Evolutionary conservation across 2,797 vertebrate genomes (phyloP).

Genomic region (Spinus pinus): DNA sequence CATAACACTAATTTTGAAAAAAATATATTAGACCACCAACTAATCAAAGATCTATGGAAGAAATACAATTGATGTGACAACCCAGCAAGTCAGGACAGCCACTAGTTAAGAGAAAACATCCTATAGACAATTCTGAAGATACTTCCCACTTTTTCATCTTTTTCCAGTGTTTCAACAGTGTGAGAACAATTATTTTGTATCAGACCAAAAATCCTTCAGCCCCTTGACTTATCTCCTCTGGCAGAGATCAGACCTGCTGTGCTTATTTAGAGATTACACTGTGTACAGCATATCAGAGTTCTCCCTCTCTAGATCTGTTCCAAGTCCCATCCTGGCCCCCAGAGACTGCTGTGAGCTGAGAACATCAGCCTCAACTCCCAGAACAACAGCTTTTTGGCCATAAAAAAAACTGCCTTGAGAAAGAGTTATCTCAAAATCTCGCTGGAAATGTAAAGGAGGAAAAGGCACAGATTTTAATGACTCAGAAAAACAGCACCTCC

Average conservation of each 20-base stretch:
- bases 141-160: not conserved
- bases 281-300: not conserved
- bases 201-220: not conserved
- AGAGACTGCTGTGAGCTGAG: not conserved
- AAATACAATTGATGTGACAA: not conserved
- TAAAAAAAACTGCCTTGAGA: not conserved
- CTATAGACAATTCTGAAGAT: not conserved
- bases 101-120: not conserved
- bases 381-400: not conserved
- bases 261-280: not conserved
- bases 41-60: not conserved
- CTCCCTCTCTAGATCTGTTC: not conserved
- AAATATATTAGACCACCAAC: not conserved
- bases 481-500: not conserved
- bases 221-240: not conserved
- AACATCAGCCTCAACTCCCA: not conserved
- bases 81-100: not conserved
- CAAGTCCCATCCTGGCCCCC: not conserved
- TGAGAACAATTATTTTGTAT: not conserved
- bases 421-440: not conserved
- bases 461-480: not conserved
- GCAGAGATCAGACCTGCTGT: not conserved
- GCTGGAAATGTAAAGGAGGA: not conserved
- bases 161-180: not conserved
- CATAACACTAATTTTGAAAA: not conserved